These are phyloP conservation scores for Labeo catla DNA, from an alignment of 2,113 vertebrate genomes.

Conservation along the genomic window DNA sequence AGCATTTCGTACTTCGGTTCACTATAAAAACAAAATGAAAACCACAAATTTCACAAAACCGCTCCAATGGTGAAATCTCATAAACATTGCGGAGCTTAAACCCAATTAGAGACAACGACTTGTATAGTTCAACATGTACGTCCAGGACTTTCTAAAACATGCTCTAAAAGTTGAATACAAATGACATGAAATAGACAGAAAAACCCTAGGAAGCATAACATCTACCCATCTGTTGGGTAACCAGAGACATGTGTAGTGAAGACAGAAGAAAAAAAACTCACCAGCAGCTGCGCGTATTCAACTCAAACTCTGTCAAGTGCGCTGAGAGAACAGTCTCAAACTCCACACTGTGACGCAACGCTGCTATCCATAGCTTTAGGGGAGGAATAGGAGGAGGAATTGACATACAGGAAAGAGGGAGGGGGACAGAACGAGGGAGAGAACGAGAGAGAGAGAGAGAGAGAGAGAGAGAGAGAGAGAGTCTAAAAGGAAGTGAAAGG, in stretches of 20 bases:
- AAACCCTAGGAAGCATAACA: neutral
- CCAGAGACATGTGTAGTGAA: neutral
- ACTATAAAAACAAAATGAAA: neutral
- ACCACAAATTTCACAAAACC: neutral
- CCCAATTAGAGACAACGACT: neutral
- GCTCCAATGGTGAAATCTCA: neutral
- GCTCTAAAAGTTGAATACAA: too few relatives aligned
- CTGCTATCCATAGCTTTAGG: slow-evolving; percentile 60
- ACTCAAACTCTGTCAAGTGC: neutral
- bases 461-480: neutral
- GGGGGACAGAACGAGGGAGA: neutral
- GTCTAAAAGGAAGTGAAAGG: neutral
- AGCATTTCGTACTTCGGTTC: neutral
- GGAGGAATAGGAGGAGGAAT: slow-evolving; percentile 53
- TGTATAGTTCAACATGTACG: neutral
- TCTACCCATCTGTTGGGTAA: neutral
- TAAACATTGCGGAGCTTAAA: neutral
- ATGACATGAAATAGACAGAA: neutral
- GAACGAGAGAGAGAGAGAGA: neutral
- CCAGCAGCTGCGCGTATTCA: slow-evolving; percentile 32
- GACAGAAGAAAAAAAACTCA: slow-evolving; percentile 33
- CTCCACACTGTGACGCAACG: slow-evolving; percentile 45
- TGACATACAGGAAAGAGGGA: neutral
- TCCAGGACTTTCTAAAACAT: neutral
- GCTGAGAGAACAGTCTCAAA: neutral